Base-by-base conservation (phyloP, 2,797 vertebrate species). In the Hyperoplus immaculatus region DNA sequence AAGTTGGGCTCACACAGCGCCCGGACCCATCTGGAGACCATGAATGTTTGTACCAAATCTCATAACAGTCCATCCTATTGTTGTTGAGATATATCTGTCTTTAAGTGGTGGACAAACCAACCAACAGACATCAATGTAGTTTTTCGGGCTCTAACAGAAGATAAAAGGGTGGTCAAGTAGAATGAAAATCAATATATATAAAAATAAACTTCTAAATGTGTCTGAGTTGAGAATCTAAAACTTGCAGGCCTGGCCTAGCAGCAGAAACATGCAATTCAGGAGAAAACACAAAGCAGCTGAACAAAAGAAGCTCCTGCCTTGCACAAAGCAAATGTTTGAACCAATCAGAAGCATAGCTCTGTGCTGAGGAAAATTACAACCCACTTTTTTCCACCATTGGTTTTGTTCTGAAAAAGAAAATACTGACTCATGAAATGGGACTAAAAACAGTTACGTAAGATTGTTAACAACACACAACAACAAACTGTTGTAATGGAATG, bases 381-480 rank as follows among this genome's bases (percentile, higher is more conserved):
- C 16, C 47, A 47, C 18, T 56, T 47, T 65, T 61, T 56, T 8
- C 55, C 38, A 41, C 42, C 18, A 3, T 62, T 68, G 29, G 29
- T 29, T 29, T 29, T 46, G 12, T 41, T 10, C 38, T 41, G 38
- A 56, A 42, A 29, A 42, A 38, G 6, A 38, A 64, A 43, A 55
- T n/a, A 18, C 67, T 4, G 4, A 10, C 11, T 55, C 41, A n/a
- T 9, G 16, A 42, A 71, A 36, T 6, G 10, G 39, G 45, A 59
- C 59, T 58, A 4, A 15, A 72, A 68, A 63, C 43, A n/a, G 8
- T 78, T 69, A 53, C 45, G 43, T 56, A 76, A 60, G 43, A 66
- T 29, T 51, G 29, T 41, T 59, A 57, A 73, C 46, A 60, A 64
- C 16, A 53, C 11, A 45, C 11, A 16, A 62, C 0, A 9, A n/a